Conservation (phyloP, 2,888 invertebrate species). For the Caenorhabditis afra region DNA sequence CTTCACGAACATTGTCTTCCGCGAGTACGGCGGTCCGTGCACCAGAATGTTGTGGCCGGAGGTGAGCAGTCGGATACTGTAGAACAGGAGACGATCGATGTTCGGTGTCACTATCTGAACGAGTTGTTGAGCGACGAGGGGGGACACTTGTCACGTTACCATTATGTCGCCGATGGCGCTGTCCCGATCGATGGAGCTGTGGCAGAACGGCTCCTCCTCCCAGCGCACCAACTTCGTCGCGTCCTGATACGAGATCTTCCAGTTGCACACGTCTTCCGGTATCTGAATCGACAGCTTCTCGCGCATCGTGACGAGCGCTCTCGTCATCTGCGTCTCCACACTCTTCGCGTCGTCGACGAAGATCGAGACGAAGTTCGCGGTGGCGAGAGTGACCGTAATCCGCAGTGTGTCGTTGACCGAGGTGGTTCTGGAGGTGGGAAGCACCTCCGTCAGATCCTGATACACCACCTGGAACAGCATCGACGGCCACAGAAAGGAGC, state of each 20-base stretch:
- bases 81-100: slow-evolving; percentile 72
- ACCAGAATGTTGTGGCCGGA: slow-evolving; percentile 68
- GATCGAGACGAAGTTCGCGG: slow-evolving; percentile 48
- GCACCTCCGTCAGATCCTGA: slow-evolving; percentile 49
- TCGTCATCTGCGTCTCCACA: slow-evolving; percentile 24
- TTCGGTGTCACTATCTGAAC: slow-evolving; percentile 65
- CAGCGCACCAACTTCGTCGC: slow-evolving; percentile 55
- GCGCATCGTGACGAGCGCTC: slow-evolving; percentile 12
- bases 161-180: slow-evolving; percentile 64
- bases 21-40: slow-evolving; percentile 68
- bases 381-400: slow-evolving; percentile 39
- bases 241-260: slow-evolving; percentile 57
- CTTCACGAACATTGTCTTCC: slow-evolving; percentile 72
- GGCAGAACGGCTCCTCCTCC: slow-evolving; percentile 67
- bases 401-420: slow-evolving; percentile 52
- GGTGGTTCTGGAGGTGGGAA: slow-evolving; percentile 44
- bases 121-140: background rate
- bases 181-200: slow-evolving; percentile 67
- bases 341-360: slow-evolving; percentile 32
- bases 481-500: slow-evolving; percentile 39
- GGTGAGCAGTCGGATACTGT: slow-evolving; percentile 61
- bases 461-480: slow-evolving; percentile 54
- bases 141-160: slow-evolving; percentile 4
- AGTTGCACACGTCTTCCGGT: slow-evolving; percentile 51
- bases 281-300: slow-evolving; percentile 44